These are phyloP conservation scores for Labrus mixtus DNA, from an alignment of 2,113 vertebrate species.

Conservation along the genomic window DNA sequence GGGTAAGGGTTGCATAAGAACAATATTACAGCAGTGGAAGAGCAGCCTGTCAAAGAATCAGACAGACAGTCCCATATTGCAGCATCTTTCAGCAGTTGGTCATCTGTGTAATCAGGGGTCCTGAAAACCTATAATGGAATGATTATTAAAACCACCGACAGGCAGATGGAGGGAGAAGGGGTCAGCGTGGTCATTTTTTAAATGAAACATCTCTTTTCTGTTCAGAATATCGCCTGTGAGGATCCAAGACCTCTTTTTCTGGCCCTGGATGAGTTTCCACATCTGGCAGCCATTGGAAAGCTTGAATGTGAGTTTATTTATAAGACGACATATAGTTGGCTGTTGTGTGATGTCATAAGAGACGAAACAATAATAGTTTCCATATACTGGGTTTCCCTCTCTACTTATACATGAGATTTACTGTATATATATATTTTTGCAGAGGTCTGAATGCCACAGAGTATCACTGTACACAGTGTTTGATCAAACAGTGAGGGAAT, in stretches of 20 bases:
- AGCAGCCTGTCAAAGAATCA: conserved; percentile 52
- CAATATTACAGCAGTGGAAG: conserved; percentile 27
- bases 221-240: background rate
- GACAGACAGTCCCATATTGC: conserved; percentile 46
- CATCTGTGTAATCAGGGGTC: conserved; percentile 65
- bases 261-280: conserved; percentile 41
- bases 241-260: conserved; percentile 28
- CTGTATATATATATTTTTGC: too few species aligned
- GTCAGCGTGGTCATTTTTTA: conserved; percentile 41
- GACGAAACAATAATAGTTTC: conserved; percentile 59
- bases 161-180: conserved; percentile 32
- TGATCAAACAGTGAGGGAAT: conserved; percentile 45
- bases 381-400: conserved; percentile 31
- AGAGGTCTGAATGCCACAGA: conserved; percentile 26
- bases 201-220: conserved; percentile 17
- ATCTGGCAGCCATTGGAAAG: conserved; percentile 64
- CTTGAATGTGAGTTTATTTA: conserved; percentile 63
- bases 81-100: conserved; percentile 74
- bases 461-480: conserved; percentile 18
- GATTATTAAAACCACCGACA: conserved; percentile 58
- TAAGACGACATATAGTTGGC: conserved; percentile 38
- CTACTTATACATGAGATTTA: too few species aligned
- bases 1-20: conserved; percentile 28
- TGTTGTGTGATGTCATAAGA: conserved; percentile 35
- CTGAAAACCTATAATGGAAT: conserved; percentile 43